Evolutionary conservation across 2,888 invertebrate species (phyloP).

Genomic region (Andrena minutula): DNA sequence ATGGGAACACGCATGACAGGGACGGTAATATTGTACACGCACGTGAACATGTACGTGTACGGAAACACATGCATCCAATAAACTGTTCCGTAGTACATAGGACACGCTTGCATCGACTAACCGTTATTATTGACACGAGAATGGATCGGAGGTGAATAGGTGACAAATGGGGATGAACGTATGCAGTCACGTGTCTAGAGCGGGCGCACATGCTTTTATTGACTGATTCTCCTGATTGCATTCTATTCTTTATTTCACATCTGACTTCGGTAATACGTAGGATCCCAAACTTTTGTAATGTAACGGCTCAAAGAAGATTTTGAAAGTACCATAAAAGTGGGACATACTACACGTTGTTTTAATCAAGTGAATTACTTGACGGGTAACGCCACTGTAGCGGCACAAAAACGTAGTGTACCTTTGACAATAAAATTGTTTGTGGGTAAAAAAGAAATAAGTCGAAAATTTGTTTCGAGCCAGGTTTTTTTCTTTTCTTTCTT

Average conservation of each 20-base stretch:
- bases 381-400: too few relatives aligned
- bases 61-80: slow-evolving; percentile 1
- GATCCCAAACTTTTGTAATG: neutral
- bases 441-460: too few relatives aligned
- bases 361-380: too few relatives aligned
- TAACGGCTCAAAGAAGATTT: too few relatives aligned
- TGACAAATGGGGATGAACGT: slow-evolving; percentile 36
- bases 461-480: too few relatives aligned
- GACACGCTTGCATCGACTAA: slow-evolving; percentile 21
- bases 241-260: slow-evolving; percentile 18
- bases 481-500: too few relatives aligned
- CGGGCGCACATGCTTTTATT: slow-evolving; percentile 25
- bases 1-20: slow-evolving; percentile 43
- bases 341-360: too few relatives aligned
- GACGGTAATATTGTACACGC: slow-evolving; percentile 2
- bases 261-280: neutral
- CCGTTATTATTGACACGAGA: slow-evolving; percentile 50
- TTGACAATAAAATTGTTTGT: too few relatives aligned
- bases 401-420: too few relatives aligned
- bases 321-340: neutral
- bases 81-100: neutral
- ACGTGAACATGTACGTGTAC: neutral
- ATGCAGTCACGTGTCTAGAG: slow-evolving; percentile 34
- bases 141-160: slow-evolving; percentile 43
- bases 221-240: slow-evolving; percentile 26